A percentile compares a stretch with the other conserved stretches of the same genome.
Evolutionary conservation across 2,888 invertebrate genomes (phyloP).

Genomic region (Tachystola acroxantha): DNA sequence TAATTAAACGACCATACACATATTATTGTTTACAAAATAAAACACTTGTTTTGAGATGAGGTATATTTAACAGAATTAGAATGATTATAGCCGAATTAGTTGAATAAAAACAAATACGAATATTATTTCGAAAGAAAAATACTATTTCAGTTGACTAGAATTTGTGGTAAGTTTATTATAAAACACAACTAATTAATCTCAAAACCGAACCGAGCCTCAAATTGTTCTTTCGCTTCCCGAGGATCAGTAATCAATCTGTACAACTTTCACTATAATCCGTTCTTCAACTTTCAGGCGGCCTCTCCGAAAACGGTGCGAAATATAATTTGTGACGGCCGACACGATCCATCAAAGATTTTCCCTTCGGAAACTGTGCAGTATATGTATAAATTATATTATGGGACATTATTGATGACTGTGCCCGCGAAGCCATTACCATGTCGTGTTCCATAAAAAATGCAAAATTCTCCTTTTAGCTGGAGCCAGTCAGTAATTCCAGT

Average conservation of each 20-base stretch:
- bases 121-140: no score
- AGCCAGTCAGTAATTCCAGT: no score
- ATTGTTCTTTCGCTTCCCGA: no score
- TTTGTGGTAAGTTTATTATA: no score
- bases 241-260: constrained; percentile 1
- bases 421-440: constrained; percentile 8
- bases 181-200: background rate
- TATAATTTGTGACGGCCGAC: constrained; percentile 25
- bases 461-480: background rate
- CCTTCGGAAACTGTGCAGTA: constrained; percentile 23
- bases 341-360: constrained; percentile 43
- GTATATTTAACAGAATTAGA: no score
- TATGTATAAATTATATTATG: constrained; percentile 22
- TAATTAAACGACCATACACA: no score
- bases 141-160: no score
- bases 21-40: no score
- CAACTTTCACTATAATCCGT: constrained; percentile 1
- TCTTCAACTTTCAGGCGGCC: constrained; percentile 1
- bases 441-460: background rate
- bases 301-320: constrained; percentile 17
- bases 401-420: constrained; percentile 29
- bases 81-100: no score
- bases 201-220: background rate
- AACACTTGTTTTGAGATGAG: no score
- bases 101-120: no score